Percentiles rank a stretch among this genome's conserved stretches.
phyloP scores from a whole-genome alignment of 2,888 invertebrate genomes.

The Argyra leucocephala region DNA sequence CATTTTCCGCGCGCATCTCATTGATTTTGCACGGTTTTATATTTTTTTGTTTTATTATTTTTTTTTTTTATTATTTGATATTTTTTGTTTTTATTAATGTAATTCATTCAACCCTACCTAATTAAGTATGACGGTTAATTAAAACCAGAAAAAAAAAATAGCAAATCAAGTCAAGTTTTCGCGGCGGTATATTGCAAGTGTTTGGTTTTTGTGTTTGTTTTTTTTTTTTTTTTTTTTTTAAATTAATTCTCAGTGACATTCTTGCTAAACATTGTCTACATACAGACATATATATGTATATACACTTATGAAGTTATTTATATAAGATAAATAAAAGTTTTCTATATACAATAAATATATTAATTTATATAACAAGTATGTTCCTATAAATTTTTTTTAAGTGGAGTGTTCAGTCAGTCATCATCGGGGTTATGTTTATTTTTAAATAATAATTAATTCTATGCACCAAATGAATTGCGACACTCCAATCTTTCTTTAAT shows the following conservation, averaged over 20 bases:
- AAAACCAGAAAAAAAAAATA: neutral
- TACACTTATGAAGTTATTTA: no score
- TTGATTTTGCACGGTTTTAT: neutral
- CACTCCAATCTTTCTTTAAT: neutral
- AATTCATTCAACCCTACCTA: neutral
- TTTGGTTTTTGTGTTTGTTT: neutral
- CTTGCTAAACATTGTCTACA: neutral
- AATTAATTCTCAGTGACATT: neutral
- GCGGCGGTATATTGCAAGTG: neutral
- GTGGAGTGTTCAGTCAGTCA: no score
- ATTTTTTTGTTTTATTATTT: no score
- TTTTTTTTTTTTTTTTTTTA: neutral
- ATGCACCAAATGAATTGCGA: neutral
- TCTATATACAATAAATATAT: no score
- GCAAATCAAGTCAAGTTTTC: neutral
- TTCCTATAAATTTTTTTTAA: no score
- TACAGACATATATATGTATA: no score
- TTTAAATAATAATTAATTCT: neutral
- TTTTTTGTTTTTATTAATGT: neutral
- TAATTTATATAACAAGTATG: no score
- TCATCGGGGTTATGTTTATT: no score
- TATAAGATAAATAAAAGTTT: no score
- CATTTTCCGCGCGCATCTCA: neutral
- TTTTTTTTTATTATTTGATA: no score
- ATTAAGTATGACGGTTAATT: constrained; percentile 1